These are phyloP conservation scores for Carposina sasakii DNA, from an alignment of 1,140 invertebrate species.

Conservation along the genomic window DNA sequence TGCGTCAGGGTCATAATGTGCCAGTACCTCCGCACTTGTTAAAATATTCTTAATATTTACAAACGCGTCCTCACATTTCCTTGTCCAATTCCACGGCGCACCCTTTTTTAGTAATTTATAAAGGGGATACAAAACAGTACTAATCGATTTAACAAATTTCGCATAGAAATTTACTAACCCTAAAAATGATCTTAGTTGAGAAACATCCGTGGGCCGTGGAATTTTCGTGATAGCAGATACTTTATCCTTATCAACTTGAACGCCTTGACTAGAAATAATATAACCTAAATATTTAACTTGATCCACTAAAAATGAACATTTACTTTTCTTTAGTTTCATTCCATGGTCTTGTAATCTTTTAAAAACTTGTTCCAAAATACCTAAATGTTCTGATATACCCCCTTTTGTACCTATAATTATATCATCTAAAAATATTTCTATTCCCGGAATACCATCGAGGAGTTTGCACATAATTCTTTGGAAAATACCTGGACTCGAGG, in stretches of 20 bases:
- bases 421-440: slow-evolving; percentile 12
- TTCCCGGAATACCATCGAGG: slow-evolving; percentile 20
- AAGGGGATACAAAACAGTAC: neutral
- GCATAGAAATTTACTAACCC: slow-evolving; percentile 1
- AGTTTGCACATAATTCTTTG: slow-evolving; percentile 45
- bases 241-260: no score
- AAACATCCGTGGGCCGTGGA: neutral
- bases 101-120: slow-evolving; percentile 2
- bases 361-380: slow-evolving; percentile 1
- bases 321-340: slow-evolving; percentile 6
- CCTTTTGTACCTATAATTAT: neutral
- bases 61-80: neutral
- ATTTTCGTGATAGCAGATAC: neutral
- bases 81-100: neutral
- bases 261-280: slow-evolving; percentile 28
- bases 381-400: neutral
- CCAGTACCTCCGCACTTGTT: neutral
- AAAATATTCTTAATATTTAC: neutral
- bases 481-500: slow-evolving; percentile 35
- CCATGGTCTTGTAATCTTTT: slow-evolving; percentile 1
- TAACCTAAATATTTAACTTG: slow-evolving; percentile 34
- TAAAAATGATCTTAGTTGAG: neutral
- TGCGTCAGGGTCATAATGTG: neutral
- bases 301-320: slow-evolving; percentile 1
- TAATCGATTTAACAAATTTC: neutral